These are phyloP conservation scores for Apostichopus californicus DNA, from an alignment of 35 echinoderm and acorn worm species.

Conservation along the genomic window DNA sequence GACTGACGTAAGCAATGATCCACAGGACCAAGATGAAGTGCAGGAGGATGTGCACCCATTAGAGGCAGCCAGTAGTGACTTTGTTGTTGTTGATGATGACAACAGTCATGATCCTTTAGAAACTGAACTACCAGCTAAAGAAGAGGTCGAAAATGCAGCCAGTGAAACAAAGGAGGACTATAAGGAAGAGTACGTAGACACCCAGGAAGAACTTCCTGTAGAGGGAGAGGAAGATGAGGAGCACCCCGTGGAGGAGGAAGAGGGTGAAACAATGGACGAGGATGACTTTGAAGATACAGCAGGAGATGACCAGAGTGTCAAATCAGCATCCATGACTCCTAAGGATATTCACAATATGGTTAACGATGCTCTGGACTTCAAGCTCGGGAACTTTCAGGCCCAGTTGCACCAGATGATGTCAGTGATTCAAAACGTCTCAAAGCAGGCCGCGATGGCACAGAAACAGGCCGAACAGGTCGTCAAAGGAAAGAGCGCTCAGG, in stretches of 20 bases:
- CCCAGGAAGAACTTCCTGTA: not conserved
- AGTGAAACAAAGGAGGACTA: not conserved
- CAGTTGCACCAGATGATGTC: constrained; percentile 39
- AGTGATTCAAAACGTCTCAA: constrained; percentile 4
- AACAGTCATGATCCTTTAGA: not conserved
- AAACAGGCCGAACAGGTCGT: too few relatives aligned
- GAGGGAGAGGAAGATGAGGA: not conserved
- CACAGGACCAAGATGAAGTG: not conserved
- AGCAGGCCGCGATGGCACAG: not conserved
- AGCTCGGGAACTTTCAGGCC: constrained; percentile 8
- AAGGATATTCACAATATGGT: not conserved
- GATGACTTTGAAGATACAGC: not conserved
- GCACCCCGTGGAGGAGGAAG: not conserved
- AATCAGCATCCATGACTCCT: not conserved
- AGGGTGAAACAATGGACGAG: not conserved
- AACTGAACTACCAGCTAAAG: not conserved
- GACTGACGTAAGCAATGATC: not conserved
- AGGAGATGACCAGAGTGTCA: not conserved
- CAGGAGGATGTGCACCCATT: not conserved
- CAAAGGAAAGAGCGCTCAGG: not conserved
- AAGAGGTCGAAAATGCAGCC: not conserved
- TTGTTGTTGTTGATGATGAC: not conserved
- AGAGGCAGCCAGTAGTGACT: not conserved
- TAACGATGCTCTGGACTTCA: not conserved
- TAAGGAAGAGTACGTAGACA: not conserved